These are phyloP conservation scores for Drosophila neotestacea DNA, from an alignment of 2,888 invertebrate genomes.

Conservation along the genomic window DNA sequence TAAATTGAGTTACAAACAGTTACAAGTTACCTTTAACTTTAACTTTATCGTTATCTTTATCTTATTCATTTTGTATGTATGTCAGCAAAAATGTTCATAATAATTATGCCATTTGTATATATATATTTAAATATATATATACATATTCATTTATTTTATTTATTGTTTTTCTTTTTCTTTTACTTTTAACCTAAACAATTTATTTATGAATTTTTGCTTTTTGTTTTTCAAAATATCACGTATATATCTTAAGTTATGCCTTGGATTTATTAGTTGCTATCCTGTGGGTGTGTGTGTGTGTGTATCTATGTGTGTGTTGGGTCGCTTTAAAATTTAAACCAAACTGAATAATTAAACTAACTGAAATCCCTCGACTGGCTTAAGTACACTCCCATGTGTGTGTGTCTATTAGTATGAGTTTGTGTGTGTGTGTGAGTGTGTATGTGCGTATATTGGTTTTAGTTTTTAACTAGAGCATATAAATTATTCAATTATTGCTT, in stretches of 20 bases:
- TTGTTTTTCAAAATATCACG: slow-evolving; percentile 81
- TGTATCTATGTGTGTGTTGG: slow-evolving; percentile 25
- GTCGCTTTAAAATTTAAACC: slow-evolving; percentile 3
- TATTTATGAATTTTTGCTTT: slow-evolving; percentile 77
- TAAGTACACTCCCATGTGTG: slow-evolving; percentile 42
- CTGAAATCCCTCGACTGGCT: slow-evolving; percentile 37
- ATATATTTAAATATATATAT: slow-evolving; percentile 43
- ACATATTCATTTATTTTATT: slow-evolving; percentile 37
- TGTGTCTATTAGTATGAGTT: background rate
- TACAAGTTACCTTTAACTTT: slow-evolving; percentile 22
- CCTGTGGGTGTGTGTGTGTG: slow-evolving; percentile 35
- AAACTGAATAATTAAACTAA: slow-evolving; percentile 18
- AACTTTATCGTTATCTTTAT: slow-evolving; percentile 20
- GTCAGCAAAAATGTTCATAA: slow-evolving; percentile 75
- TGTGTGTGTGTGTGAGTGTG: slow-evolving; percentile 25
- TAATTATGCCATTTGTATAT: slow-evolving; percentile 63
- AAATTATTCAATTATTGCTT: slow-evolving; percentile 78
- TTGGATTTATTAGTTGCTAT: slow-evolving; percentile 69
- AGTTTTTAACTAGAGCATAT: slow-evolving; percentile 74
- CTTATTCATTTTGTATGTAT: slow-evolving; percentile 52
- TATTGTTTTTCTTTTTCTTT: slow-evolving; percentile 28
- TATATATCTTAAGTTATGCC: slow-evolving; percentile 81
- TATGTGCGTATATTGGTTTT: slow-evolving; percentile 33
- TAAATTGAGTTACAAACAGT: slow-evolving; percentile 77
- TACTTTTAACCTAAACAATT: slow-evolving; percentile 73